These are phyloP conservation scores for Drosophila lacertosa DNA, from an alignment of 1,140 invertebrate species.

Conservation along the genomic window DNA sequence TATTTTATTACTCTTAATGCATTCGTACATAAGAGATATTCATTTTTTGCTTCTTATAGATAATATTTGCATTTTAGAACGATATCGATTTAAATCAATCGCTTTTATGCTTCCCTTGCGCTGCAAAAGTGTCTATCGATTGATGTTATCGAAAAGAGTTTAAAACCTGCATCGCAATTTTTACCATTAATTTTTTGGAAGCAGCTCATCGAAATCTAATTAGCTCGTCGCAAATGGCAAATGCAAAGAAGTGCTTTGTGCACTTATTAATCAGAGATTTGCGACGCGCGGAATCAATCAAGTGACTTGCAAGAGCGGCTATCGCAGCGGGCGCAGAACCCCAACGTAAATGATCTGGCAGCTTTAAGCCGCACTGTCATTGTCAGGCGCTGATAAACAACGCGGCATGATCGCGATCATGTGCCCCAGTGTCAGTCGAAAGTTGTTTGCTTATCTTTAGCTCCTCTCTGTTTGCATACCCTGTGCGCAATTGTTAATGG, in stretches of 20 bases:
- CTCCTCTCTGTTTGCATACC: not conserved
- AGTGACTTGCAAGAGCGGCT: conserved; percentile 33
- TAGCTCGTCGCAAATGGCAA: not conserved
- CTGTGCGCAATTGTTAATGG: not conserved
- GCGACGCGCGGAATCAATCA: conserved; percentile 1
- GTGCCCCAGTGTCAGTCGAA: conserved; percentile 32
- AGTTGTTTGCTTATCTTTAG: conserved; percentile 41
- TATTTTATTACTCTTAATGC: too few relatives aligned
- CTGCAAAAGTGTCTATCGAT: too few relatives aligned
- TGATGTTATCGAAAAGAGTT: too few relatives aligned
- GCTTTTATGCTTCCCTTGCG: too few relatives aligned
- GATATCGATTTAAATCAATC: too few relatives aligned
- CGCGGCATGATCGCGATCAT: conserved; percentile 34
- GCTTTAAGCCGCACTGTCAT: conserved; percentile 18
- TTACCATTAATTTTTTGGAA: too few relatives aligned
- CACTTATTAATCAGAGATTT: not conserved
- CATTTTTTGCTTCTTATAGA: too few relatives aligned
- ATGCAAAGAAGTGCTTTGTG: not conserved
- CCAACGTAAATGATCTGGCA: conserved; percentile 18
- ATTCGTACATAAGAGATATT: too few relatives aligned
- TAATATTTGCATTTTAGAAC: too few relatives aligned
- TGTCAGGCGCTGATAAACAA: conserved; percentile 29
- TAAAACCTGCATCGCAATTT: too few relatives aligned
- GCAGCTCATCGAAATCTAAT: not conserved
- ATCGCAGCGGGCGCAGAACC: conserved; percentile 1